Evolutionary conservation across 2,888 invertebrate species (phyloP).

Genomic region (Meta bourneti): DNA sequence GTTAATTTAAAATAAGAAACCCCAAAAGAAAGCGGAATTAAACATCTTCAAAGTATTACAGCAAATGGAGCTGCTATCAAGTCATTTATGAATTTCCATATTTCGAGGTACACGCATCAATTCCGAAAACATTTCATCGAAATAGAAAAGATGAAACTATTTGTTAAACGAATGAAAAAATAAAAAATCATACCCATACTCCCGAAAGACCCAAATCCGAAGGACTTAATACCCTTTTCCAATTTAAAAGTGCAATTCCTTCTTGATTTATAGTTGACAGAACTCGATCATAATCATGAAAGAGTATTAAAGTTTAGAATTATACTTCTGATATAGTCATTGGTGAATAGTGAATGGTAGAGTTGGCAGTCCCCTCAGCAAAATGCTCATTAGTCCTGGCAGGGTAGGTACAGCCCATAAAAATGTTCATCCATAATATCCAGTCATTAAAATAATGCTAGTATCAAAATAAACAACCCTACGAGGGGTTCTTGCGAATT

Average conservation of each 20-base stretch:
- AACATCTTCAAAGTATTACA: no score
- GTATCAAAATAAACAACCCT: slow-evolving; percentile 18
- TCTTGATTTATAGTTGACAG: background rate
- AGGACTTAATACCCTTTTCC: background rate
- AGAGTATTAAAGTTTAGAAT: slow-evolving; percentile 11
- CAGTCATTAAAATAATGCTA: slow-evolving; percentile 24
- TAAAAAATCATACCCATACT: no score
- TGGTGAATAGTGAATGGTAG: background rate
- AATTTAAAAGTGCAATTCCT: background rate
- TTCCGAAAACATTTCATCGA: background rate
- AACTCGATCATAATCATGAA: slow-evolving; percentile 11
- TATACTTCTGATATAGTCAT: background rate
- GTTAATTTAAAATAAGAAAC: no score
- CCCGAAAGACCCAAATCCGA: no score
- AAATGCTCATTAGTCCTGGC: slow-evolving; percentile 6
- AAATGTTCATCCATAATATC: slow-evolving; percentile 21
- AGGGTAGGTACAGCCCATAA: background rate
- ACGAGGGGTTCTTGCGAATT: background rate
- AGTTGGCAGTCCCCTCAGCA: background rate
- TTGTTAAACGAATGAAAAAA: background rate
- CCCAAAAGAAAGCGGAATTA: no score
- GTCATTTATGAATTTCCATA: background rate
- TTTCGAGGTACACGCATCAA: background rate
- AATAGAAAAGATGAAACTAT: background rate
- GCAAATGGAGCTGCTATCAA: no score